Evolutionary conservation across 2,888 invertebrate genomes (phyloP), one percentile per base, ranked within the genome.

Genomic region (Bembecia ichneumoniformis): DNA sequence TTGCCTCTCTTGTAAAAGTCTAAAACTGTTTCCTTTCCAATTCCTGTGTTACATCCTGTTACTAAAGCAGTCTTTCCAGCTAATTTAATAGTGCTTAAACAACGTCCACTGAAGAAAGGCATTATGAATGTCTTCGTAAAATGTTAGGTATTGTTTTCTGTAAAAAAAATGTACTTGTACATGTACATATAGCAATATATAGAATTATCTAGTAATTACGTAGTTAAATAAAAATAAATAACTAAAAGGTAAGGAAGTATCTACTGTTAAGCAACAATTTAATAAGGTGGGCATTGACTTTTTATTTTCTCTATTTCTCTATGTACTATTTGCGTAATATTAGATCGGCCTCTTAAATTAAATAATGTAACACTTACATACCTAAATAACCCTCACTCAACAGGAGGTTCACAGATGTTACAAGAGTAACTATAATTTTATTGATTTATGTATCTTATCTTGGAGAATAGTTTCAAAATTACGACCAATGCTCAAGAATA

Each of bases 41-140:
- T 86, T 11, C 84, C 84, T 3, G 82, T 79, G 56, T 84, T 86
- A 52, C 82, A 83, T 55, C 84, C 84, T 10, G 84, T 86, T 90
- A 91, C 59, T 89, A 89, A 64, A 13, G 84, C 89, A 55, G 87
- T 80, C 72, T 88, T 77, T 60, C 91, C 82, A 69, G 87, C 68
- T 55, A 91, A 88, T 57, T 89, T 88, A 43, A 77, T 84, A 9
- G 87, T 71, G 77, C 91, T 83, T 64, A 79, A 58, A 81, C 89
- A 78, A 53, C 72, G 71, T 20, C 79, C 81, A 63, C 84, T 84
- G 50, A 81, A 84, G 20, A 84, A 51, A 47, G 81, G 81, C 87
- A 86, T 86, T 56, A 54, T 28, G 28, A 28, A 28, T 63, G 4
- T 16, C 34, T 7, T 36, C 16, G 16, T 28, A 28, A 9, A 1